phyloP scores from a whole-genome alignment of 30 jellyfish, hydroid and myxozoan genomes.

The Haliclystus octoradiatus region DNA sequence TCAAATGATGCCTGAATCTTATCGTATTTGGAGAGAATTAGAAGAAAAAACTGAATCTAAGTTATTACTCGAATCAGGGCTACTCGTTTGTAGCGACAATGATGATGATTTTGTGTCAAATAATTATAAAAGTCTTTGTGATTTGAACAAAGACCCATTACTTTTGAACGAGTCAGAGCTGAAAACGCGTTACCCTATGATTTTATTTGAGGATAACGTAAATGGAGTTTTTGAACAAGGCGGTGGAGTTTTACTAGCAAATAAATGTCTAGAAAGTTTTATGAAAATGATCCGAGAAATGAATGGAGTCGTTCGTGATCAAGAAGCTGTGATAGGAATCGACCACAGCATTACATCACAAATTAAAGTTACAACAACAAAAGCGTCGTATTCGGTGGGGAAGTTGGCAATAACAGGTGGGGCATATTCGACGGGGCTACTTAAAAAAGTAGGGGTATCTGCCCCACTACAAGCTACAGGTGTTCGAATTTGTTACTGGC shows the following conservation, averaged over 20 bases:
- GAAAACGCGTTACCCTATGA: conserved; percentile 38
- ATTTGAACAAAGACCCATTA: conserved; percentile 5
- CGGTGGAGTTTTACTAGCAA: conserved; percentile 59
- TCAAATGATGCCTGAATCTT: conserved; percentile 48
- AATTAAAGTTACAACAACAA: background rate
- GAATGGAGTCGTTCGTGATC: background rate
- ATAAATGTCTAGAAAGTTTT: conserved; percentile 51
- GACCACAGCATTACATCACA: no score
- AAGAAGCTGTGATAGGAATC: no score
- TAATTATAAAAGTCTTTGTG: conserved; percentile 7
- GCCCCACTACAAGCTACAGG: conserved; percentile 20
- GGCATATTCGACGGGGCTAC: background rate
- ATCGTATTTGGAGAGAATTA: conserved; percentile 26
- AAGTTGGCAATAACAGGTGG: background rate
- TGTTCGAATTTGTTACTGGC: conserved; percentile 61
- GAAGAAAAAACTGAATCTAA: conserved; percentile 24
- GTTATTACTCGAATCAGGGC: conserved; percentile 13
- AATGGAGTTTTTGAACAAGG: conserved; percentile 43
- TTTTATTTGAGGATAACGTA: conserved; percentile 9
- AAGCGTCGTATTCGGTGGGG: background rate
- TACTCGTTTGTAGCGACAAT: conserved; percentile 15
- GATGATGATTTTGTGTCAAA: conserved; percentile 3
- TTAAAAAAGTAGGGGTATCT: background rate
- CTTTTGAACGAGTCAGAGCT: conserved; percentile 6
- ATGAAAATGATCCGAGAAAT: background rate